Conservation (phyloP, 2,888 invertebrate species). For the Agapetus fuscipes region DNA sequence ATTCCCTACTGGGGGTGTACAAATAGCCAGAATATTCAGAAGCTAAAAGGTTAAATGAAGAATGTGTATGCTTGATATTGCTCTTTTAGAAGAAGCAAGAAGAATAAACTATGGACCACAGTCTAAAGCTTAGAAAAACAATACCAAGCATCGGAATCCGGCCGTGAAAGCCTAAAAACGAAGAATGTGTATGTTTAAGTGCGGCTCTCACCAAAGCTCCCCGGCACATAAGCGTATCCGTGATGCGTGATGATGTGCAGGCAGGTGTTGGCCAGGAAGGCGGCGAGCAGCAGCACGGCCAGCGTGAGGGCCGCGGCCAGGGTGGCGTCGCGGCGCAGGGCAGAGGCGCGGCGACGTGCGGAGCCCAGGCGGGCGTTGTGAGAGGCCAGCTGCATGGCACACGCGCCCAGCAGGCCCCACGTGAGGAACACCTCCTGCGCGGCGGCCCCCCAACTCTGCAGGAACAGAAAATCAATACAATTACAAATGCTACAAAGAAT, state of each 20-base stretch:
- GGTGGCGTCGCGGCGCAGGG: slow-evolving; percentile 34
- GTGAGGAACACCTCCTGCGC: slow-evolving; percentile 82
- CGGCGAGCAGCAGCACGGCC: slow-evolving; percentile 61
- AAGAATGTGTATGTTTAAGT: too few species aligned
- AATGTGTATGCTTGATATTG: too few species aligned
- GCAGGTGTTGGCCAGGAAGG: slow-evolving; percentile 75
- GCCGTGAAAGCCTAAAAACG: too few species aligned
- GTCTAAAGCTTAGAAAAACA: too few species aligned
- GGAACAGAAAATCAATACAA: too few species aligned
- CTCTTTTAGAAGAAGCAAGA: too few species aligned
- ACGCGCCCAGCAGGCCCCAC: slow-evolving; percentile 76
- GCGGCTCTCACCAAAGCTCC: slow-evolving; percentile 78
- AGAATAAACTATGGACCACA: too few species aligned
- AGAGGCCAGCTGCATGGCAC: slow-evolving; percentile 62
- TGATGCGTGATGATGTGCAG: slow-evolving; percentile 65
- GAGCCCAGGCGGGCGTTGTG: slow-evolving; percentile 42
- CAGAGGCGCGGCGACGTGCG: neutral
- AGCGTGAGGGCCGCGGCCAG: slow-evolving; percentile 62
- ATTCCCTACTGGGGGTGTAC: too few species aligned
- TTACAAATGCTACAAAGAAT: too few species aligned
- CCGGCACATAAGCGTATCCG: slow-evolving; percentile 67
- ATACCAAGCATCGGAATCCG: too few species aligned
- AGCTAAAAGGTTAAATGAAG: too few species aligned
- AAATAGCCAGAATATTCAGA: too few species aligned
- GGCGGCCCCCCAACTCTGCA: slow-evolving; percentile 80